Conservation (phyloP, 2,888 invertebrate species). For the Polydrusus pterygomalis region DNA sequence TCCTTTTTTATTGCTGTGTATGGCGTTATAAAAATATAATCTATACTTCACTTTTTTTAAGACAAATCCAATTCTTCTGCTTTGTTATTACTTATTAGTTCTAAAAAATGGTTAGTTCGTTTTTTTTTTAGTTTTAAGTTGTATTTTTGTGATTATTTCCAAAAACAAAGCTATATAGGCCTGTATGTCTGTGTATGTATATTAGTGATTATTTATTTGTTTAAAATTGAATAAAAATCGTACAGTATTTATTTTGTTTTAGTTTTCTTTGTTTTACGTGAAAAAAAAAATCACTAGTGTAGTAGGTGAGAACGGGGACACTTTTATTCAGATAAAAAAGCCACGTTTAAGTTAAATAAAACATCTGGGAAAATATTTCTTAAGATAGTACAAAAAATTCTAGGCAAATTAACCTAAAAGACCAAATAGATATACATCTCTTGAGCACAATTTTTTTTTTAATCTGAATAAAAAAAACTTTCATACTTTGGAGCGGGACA, state of each 20-base stretch:
- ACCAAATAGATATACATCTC: constrained; percentile 49
- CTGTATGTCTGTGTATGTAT: constrained; percentile 53
- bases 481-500: no score
- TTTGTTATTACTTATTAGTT: constrained; percentile 39
- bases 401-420: constrained; percentile 36
- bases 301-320: constrained; percentile 47
- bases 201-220: constrained; percentile 51
- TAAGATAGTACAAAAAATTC: constrained; percentile 48
- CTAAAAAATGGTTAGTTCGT: neutral
- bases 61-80: constrained; percentile 37
- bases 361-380: constrained; percentile 33
- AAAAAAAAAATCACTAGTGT: constrained; percentile 33
- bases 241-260: constrained; percentile 50
- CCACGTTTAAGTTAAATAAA: constrained; percentile 12
- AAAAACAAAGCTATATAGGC: constrained; percentile 49
- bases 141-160: constrained; percentile 55
- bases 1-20: constrained; percentile 33
- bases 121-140: constrained; percentile 44
- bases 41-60: constrained; percentile 26
- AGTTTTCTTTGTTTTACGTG: constrained; percentile 39
- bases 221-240: constrained; percentile 50
- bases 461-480: constrained; percentile 40
- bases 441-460: constrained; percentile 23
- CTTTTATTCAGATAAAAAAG: constrained; percentile 50
- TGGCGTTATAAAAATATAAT: constrained; percentile 26